Evolutionary conservation across 2,888 invertebrate species (phyloP).

Genomic region (Barypeithes pellucidus): DNA sequence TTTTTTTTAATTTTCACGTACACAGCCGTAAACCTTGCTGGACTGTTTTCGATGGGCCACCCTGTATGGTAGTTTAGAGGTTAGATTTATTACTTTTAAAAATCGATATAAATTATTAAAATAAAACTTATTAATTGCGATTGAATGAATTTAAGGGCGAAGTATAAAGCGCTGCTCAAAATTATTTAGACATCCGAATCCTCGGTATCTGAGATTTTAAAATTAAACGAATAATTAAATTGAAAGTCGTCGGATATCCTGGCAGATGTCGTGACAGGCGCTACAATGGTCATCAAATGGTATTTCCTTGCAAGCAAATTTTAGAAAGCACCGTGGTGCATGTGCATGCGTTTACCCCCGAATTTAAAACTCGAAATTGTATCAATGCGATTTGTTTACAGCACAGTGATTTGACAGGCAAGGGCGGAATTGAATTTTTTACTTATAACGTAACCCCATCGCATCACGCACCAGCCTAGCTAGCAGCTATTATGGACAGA

Average conservation of each 20-base stretch:
- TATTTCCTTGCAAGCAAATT: slow-evolving; percentile 68
- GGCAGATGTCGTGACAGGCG: slow-evolving; percentile 69
- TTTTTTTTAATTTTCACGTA: too few species aligned
- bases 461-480: slow-evolving; percentile 62
- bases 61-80: too few species aligned
- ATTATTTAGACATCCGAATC: slow-evolving; percentile 45
- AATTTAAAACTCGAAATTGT: slow-evolving; percentile 70
- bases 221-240: slow-evolving; percentile 63
- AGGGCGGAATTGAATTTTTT: slow-evolving; percentile 68
- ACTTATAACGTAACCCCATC: slow-evolving; percentile 66
- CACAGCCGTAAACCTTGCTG: too few species aligned
- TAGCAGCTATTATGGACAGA: slow-evolving; percentile 56
- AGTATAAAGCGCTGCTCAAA: slow-evolving; percentile 11
- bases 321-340: slow-evolving; percentile 61
- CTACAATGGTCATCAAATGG: slow-evolving; percentile 67
- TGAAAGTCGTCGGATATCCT: slow-evolving; percentile 70
- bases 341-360: slow-evolving; percentile 60
- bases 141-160: slow-evolving; percentile 39
- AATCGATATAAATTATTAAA: too few species aligned
- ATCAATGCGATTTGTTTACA: slow-evolving; percentile 71
- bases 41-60: too few species aligned
- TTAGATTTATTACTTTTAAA: too few species aligned
- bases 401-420: slow-evolving; percentile 68
- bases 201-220: slow-evolving; percentile 51
- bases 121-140: too few species aligned